These are phyloP conservation scores for Sipha flava DNA, from an alignment of 1,140 invertebrate genomes.

Conservation along the genomic window DNA sequence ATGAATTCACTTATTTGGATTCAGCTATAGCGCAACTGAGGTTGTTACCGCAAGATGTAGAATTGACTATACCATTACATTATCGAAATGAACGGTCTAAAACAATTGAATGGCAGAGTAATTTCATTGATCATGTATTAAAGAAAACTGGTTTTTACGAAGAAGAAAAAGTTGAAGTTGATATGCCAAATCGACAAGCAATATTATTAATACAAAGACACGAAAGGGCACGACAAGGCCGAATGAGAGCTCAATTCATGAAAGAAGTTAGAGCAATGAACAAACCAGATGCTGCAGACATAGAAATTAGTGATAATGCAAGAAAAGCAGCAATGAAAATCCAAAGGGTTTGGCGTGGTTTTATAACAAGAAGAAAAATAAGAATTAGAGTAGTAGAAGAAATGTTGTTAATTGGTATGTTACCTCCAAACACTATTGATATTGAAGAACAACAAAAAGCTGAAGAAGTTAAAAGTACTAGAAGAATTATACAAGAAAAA, in stretches of 20 bases:
- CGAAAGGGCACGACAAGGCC: conserved; percentile 79
- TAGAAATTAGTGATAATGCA: conserved; percentile 45
- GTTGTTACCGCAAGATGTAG: conserved; percentile 47
- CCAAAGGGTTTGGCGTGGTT: conserved; percentile 74
- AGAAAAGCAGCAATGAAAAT: conserved; percentile 63
- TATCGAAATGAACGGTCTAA: conserved; percentile 57
- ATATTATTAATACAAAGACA: conserved; percentile 78
- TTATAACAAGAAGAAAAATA: conserved; percentile 59
- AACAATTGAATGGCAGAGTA: conserved; percentile 52
- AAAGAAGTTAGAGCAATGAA: conserved; percentile 62
- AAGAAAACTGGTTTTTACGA: conserved; percentile 59
- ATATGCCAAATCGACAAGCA: conserved; percentile 71
- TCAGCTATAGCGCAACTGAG: conserved; percentile 56
- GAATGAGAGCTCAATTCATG: conserved; percentile 74
- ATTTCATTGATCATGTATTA: conserved; percentile 57
- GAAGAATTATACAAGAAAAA: conserved; percentile 54
- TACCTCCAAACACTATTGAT: conserved; percentile 43
- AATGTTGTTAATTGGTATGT: conserved; percentile 74
- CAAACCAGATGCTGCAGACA: conserved; percentile 45
- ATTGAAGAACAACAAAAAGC: conserved; percentile 41
- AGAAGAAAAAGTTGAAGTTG: conserved; percentile 47
- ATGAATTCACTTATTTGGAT: conserved; percentile 79
- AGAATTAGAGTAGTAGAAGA: conserved; percentile 64
- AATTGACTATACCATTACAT: conserved; percentile 53
- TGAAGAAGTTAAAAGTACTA: conserved; percentile 50